Conservation (phyloP, 2,113 vertebrate species). For the Prunella himalayana region DNA sequence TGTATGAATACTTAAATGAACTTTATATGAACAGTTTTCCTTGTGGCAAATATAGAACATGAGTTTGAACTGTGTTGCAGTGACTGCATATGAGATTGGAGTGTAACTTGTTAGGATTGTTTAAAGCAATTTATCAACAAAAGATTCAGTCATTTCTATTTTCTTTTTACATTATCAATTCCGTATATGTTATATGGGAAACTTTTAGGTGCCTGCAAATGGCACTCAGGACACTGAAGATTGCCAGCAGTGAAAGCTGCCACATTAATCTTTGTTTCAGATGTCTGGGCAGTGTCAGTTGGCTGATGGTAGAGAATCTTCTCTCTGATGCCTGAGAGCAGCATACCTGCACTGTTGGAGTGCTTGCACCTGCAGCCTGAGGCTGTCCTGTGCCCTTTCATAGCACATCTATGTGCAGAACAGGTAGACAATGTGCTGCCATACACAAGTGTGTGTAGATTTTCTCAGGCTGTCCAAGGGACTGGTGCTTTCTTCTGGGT, state of each 20-base stretch:
- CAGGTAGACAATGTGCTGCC: not conserved
- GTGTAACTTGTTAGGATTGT: not conserved
- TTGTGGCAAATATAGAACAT: not conserved
- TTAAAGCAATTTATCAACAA: not conserved
- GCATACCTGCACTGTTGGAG: not conserved
- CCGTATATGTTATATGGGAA: not conserved
- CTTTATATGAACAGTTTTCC: not conserved
- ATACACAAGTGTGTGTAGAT: rapidly evolving
- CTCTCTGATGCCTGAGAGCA: not conserved
- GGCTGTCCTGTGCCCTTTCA: rapidly evolving
- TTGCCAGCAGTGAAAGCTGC: not conserved
- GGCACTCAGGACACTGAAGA: not conserved
- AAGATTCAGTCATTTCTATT: not conserved
- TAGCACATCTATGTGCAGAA: rapidly evolving
- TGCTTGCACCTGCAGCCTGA: not conserved
- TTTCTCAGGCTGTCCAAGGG: not conserved
- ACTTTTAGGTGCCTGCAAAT: not conserved
- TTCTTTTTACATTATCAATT: not conserved
- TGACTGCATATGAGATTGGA: not conserved
- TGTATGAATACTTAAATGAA: not conserved
- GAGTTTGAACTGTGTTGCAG: not conserved
- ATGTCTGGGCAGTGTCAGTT: not conserved
- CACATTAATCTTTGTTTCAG: rapidly evolving
- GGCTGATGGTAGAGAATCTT: not conserved
- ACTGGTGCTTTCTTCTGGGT: not conserved